phyloP scores from a whole-genome alignment of 2,888 invertebrate species.

The Anorthoa munda region DNA sequence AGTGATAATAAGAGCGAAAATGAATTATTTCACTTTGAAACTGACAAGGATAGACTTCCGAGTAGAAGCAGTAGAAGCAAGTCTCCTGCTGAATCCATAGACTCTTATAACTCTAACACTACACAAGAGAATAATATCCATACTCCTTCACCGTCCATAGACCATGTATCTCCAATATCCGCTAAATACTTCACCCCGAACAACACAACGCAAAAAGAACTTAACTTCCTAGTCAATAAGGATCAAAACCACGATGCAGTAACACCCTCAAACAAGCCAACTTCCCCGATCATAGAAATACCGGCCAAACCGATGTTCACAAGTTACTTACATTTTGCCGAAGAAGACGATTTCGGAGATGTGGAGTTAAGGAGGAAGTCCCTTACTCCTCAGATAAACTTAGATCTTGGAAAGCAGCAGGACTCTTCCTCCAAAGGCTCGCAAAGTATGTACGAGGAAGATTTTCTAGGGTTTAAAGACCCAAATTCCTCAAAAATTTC shows the following conservation, averaged over 20 bases:
- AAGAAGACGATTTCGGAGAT: conserved; percentile 78
- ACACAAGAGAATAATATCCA: conserved; percentile 77
- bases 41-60: conserved; percentile 85
- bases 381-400: conserved; percentile 71
- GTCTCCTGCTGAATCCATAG: conserved; percentile 86
- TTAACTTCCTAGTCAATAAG: conserved; percentile 69
- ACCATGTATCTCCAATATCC: conserved; percentile 84
- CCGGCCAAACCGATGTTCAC: conserved; percentile 89
- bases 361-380: conserved; percentile 71
- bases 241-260: conserved; percentile 71
- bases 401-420: conserved; percentile 72
- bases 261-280: conserved; percentile 74
- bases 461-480: conserved; percentile 71
- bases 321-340: conserved; percentile 87
- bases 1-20: conserved; percentile 94
- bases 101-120: conserved; percentile 81
- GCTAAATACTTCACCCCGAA: conserved; percentile 74
- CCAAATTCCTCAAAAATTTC: conserved; percentile 92
- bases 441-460: conserved; percentile 73
- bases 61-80: conserved; percentile 84
- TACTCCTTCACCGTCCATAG: conserved; percentile 83
- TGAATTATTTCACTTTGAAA: conserved; percentile 91
- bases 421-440: conserved; percentile 63
- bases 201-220: conserved; percentile 69
- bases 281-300: conserved; percentile 94